Percentiles rank a stretch among this genome's conserved stretches.
Evolutionary conservation across 1,140 invertebrate genomes (phyloP).

Genomic region (Chrysomallon squamiferum): DNA sequence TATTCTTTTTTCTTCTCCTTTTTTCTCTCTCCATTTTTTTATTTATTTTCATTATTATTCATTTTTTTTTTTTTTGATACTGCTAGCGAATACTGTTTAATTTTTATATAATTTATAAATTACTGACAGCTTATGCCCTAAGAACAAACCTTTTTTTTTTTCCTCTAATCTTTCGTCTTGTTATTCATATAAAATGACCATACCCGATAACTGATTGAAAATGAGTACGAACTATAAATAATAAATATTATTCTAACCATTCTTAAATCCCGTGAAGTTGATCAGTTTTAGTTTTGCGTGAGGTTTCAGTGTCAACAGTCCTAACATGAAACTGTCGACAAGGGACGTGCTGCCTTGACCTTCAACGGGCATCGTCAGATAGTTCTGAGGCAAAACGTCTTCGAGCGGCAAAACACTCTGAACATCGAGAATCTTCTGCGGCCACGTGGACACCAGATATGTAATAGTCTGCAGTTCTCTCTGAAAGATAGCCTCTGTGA

Average conservation of each 20-base stretch:
- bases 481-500: constrained; percentile 53
- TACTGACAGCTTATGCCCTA: too few relatives aligned
- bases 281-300: constrained; percentile 36
- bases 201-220: too few relatives aligned
- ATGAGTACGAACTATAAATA: too few relatives aligned
- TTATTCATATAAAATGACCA: too few relatives aligned
- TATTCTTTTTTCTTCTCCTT: too few relatives aligned
- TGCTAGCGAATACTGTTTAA: too few relatives aligned
- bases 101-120: too few relatives aligned
- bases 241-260: constrained; percentile 29
- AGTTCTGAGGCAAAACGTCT: constrained; percentile 35
- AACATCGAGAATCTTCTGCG: constrained; percentile 28
- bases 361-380: constrained; percentile 45
- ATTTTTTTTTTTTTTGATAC: too few relatives aligned
- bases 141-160: too few relatives aligned
- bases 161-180: too few relatives aligned
- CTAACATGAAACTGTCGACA: constrained; percentile 48
- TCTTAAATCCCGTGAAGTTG: constrained; percentile 50
- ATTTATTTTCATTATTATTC: too few relatives aligned
- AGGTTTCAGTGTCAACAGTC: constrained; percentile 43
- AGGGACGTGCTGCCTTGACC: constrained; percentile 40
- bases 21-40: too few relatives aligned
- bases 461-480: constrained; percentile 37
- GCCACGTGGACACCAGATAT: constrained; percentile 41
- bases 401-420: constrained; percentile 44